phyloP scores from a whole-genome alignment of 2,113 vertebrate genomes.

The Marcusenius ussheri region DNA sequence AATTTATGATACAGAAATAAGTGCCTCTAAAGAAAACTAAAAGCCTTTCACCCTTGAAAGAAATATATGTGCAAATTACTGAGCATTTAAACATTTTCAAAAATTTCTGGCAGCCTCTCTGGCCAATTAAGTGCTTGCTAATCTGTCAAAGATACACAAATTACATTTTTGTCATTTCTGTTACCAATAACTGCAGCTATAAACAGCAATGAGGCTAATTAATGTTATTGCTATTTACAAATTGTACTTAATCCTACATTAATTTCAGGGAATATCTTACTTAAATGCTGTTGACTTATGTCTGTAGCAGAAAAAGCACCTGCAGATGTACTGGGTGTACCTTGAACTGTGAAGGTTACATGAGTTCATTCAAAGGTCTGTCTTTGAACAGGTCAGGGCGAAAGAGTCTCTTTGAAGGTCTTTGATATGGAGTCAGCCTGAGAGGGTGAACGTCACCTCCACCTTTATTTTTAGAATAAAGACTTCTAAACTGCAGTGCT shows the following conservation, averaged over 20 bases:
- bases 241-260: background rate
- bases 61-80: background rate
- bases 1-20: background rate
- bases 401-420: conserved; percentile 13
- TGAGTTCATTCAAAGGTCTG: conserved; percentile 1
- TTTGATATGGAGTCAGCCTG: background rate
- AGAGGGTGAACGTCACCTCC: background rate
- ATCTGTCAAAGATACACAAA: background rate
- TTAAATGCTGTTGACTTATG: background rate
- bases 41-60: background rate
- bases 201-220: background rate
- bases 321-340: background rate
- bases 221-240: background rate
- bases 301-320: background rate
- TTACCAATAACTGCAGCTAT: background rate
- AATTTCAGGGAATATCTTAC: background rate
- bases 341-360: background rate
- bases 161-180: background rate
- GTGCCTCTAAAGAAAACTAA: background rate
- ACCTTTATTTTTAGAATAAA: conserved; percentile 14
- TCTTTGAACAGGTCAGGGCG: conserved; percentile 8
- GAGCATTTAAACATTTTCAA: background rate
- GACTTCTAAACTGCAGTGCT: background rate
- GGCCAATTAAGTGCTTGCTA: background rate
- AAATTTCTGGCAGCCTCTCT: background rate